Evolutionary conservation across 1,140 invertebrate species (phyloP), one percentile per base, ranked within the genome.

Genomic region (Dinothrombium tinctorium): DNA sequence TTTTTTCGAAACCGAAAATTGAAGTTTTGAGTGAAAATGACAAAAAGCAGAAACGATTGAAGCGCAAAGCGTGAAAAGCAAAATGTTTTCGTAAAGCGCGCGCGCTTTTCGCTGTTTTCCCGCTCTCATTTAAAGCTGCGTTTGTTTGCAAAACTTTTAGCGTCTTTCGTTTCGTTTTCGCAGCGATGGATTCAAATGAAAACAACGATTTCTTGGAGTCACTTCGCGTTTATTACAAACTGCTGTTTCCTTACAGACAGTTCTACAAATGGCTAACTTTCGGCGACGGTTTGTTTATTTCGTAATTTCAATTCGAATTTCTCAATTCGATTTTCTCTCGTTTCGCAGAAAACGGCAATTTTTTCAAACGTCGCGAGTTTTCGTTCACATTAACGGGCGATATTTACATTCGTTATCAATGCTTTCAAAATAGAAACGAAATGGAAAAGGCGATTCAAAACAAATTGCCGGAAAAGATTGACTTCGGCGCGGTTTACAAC

Each of bases 351-450:
- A 62, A 67, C 39, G 66, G 70, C 17, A 63, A 62, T 23, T 70
- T 72, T 31, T 79, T 96, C 54, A 56, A 65, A 9, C 70, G 74
- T 45, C 68, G 92, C 55, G 92, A 98, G 65, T 82, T 98, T 54
- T 94, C 86, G 0, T 96, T 96, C 53, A 96, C 87, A 1, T 56
- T 98, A 26, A 65, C 74, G 43, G 82, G 86, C 53, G 90, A 96
- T 58, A 71, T 95, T 31, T 96, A 96, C 52, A 63, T 94, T 33
- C 68, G 94, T 28, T 96, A 80, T 59, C 71, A 79, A 50, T 86
- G 83, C 2, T 96, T 89, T 52, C 66, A 65, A 37, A 72, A 73
- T 52, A 64, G 72, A 44, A 69, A 75, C 42, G 79, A 90, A 50
- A 65, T 98, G 48, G 69, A 76, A 52, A 68, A 72, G 51, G 73